Percentiles rank a stretch among this genome's conserved stretches.
Evolutionary conservation across 2,113 vertebrate species (phyloP).

Genomic region (Cairina moschata): DNA sequence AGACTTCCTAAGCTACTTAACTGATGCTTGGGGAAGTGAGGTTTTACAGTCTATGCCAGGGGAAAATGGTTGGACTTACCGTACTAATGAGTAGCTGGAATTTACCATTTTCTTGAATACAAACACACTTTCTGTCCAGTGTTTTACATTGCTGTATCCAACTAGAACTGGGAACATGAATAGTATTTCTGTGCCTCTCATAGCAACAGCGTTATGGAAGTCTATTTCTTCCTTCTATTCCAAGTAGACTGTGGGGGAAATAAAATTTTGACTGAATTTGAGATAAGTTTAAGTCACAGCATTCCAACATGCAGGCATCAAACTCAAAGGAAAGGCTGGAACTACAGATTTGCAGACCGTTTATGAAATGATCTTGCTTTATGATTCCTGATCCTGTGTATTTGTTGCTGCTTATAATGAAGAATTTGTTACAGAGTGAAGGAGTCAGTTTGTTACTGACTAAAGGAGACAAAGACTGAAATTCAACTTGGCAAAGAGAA

Average conservation of each 20-base stretch:
- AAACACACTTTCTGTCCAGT: background rate
- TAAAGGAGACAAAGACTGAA: background rate
- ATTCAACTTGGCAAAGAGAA: background rate
- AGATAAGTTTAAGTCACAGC: background rate
- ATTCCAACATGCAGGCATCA: background rate
- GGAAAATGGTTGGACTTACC: background rate
- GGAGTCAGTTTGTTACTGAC: background rate
- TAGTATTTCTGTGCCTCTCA: background rate
- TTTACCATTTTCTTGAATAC: background rate
- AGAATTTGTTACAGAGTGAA: background rate
- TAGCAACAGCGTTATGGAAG: background rate
- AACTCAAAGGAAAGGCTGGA: background rate
- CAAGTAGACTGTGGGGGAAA: background rate
- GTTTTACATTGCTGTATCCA: background rate
- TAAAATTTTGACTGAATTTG: background rate
- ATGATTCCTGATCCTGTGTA: background rate
- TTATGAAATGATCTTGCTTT: background rate
- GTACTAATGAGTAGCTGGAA: background rate
- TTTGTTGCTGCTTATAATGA: background rate
- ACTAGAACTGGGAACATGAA: background rate
- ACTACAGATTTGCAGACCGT: background rate
- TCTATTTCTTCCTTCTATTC: background rate
- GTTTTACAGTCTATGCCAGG: background rate
- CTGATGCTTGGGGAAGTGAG: slow-evolving; percentile 29
- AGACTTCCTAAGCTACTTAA: slow-evolving; percentile 38